A percentile compares a stretch with the other conserved stretches of the same genome.
These are phyloP conservation scores for Leucopsar rothschildi DNA, from an alignment of 2,113 vertebrate genomes.

Conservation along the genomic window DNA sequence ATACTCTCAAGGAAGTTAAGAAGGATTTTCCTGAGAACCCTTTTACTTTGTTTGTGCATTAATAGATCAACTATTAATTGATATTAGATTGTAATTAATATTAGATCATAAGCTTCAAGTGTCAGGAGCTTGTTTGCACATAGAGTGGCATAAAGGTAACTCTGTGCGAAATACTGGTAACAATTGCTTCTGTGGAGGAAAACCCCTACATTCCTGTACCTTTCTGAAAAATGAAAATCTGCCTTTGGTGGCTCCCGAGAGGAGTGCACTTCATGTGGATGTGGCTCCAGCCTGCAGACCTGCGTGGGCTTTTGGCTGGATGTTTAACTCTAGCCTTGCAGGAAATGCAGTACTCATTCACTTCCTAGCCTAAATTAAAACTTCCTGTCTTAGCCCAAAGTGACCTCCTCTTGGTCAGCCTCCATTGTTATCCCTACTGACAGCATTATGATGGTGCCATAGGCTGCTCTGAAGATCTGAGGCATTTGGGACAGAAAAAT, in stretches of 20 bases:
- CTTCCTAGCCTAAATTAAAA: conserved; percentile 34
- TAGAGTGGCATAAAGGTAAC: background rate
- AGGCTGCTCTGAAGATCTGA: background rate
- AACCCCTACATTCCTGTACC: background rate
- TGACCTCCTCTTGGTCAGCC: background rate
- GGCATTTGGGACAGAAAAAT: background rate
- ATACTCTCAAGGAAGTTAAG: background rate
- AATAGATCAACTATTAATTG: conserved; percentile 22
- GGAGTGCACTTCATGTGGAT: background rate
- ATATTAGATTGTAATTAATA: background rate
- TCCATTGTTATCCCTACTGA: background rate
- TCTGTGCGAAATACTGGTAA: background rate
- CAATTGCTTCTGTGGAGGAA: background rate
- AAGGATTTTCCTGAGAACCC: background rate
- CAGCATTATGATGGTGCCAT: background rate
- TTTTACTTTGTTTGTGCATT: background rate
- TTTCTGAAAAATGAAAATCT: background rate
- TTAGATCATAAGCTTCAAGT: background rate
- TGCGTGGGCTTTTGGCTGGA: background rate
- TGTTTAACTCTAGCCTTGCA: background rate
- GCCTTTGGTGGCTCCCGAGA: background rate
- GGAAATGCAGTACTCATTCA: background rate
- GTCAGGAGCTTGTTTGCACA: background rate
- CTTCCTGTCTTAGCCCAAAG: background rate
- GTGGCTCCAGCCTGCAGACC: background rate